Evolutionary conservation across 1,140 invertebrate genomes (phyloP).

Genomic region (Diorhabda elongata): DNA sequence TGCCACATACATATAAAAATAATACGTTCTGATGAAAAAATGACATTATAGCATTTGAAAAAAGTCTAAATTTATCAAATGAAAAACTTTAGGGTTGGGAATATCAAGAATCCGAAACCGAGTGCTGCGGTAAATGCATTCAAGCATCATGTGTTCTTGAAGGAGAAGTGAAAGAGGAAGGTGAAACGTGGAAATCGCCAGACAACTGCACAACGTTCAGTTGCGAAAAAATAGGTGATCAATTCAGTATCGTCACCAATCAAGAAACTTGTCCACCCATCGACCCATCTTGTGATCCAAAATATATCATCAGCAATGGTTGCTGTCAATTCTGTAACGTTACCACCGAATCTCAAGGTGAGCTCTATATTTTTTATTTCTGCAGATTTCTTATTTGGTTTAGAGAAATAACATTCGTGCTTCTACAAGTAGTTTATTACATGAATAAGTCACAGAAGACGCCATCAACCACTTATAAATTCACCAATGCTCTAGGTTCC

Average conservation of each 20-base stretch:
- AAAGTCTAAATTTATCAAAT: too few relatives aligned
- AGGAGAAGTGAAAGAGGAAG: conserved; percentile 51
- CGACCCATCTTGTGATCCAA: conserved; percentile 51
- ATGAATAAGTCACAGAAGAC: too few relatives aligned
- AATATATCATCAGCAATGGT: conserved; percentile 55
- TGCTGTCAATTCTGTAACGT: conserved; percentile 65
- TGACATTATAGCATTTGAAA: too few relatives aligned
- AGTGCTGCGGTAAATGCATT: conserved; percentile 69
- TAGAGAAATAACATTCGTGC: too few relatives aligned
- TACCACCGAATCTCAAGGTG: conserved; percentile 49
- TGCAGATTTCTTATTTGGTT: too few relatives aligned
- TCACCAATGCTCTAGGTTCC: too few relatives aligned
- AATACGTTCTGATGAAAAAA: too few relatives aligned
- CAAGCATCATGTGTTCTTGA: conserved; percentile 62
- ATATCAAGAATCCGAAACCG: conserved; percentile 49
- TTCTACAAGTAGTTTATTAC: too few relatives aligned
- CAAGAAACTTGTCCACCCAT: conserved; percentile 59
- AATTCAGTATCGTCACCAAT: conserved; percentile 54
- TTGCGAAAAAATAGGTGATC: conserved; percentile 50
- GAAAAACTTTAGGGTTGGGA: conserved; percentile 51
- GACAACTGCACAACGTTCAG: conserved; percentile 65
- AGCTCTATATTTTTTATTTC: conserved; percentile 10
- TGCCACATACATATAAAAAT: too few relatives aligned
- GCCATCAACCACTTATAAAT: too few relatives aligned
- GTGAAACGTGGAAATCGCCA: conserved; percentile 56